phyloP scores from a whole-genome alignment of 2,888 invertebrate species.

The Nasonia oneida region DNA sequence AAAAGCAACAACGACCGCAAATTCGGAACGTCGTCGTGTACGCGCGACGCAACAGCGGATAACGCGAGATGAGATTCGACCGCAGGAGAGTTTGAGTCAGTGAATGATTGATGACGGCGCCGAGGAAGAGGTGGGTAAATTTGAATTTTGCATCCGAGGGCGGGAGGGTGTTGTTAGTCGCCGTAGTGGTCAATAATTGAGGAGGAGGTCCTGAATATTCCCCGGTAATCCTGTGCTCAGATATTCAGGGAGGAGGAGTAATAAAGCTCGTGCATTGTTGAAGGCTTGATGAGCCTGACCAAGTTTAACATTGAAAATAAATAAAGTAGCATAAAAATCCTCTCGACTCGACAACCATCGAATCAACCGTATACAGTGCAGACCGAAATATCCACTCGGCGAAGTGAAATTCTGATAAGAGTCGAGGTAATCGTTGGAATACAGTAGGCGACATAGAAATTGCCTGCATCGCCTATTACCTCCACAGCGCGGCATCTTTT shows the following conservation, averaged over 20 bases:
- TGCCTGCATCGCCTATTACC: slow-evolving; percentile 11
- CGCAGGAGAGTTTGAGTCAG: slow-evolving; percentile 1
- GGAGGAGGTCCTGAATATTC: background rate
- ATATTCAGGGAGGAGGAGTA: background rate
- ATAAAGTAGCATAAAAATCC: too few species aligned
- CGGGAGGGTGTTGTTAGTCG: background rate
- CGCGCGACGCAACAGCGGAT: background rate
- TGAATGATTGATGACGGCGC: slow-evolving; percentile 14
- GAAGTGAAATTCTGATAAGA: background rate
- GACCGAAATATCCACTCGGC: background rate
- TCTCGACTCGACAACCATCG: too few species aligned
- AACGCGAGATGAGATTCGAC: background rate
- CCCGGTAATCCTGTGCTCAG: background rate
- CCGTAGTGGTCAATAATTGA: slow-evolving; percentile 6
- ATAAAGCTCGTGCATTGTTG: background rate
- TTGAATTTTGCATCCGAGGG: background rate
- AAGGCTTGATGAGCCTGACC: background rate
- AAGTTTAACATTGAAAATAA: too few species aligned
- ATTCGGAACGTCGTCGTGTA: background rate
- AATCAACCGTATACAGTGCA: too few species aligned
- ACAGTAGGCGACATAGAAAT: slow-evolving; percentile 4
- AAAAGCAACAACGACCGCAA: background rate
- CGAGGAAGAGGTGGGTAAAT: background rate
- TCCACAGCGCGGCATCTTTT: background rate
- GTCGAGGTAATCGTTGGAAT: background rate